Base-by-base conservation (phyloP, 2,888 invertebrate species). In the Apotomis turbidana region DNA sequence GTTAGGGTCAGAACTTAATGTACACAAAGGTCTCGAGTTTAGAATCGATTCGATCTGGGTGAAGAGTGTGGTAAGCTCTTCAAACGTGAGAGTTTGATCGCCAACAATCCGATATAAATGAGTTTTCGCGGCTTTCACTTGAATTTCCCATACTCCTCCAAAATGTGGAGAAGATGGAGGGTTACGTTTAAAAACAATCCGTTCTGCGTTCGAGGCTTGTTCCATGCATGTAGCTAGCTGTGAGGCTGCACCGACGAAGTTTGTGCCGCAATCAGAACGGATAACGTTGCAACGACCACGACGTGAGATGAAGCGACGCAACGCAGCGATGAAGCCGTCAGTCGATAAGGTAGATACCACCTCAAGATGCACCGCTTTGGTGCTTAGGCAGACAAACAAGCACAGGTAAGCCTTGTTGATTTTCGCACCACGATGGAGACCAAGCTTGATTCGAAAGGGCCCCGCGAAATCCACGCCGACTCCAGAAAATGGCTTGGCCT, bases 301-400 rank as follows among this genome's bases (percentile, higher is more conserved):
- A 38, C 72, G 69, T 3, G 61, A 58, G 38, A 74, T 68, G 27
- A 74, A 74, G 3, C 74, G 36, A 51, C 71, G 71, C n/a, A 74
- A 44, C 2, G 74, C 71, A 15, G 71, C 58, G 9, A 71, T 46
- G 57, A 64, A 74, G n/a, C 52, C 68, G 9, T 68, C 68, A 10
- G 68, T 36, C 13, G 71, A 74, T 5, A 74, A 57, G 41, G 63
- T 64, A 60, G 68, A 68, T 0, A 71, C 71, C 0, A 63, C 15
- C 52, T 74, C 74, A 0, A 74, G 54, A 38, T 74, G 74, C 9
- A 74, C 58, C 0, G 63, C 70, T 13, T 70, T 74, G 0, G 67
- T 70, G 1, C 51, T 41, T 3, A 59, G 44, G 5, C 59, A 68
- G 3, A 68, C 68, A 10, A 69, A 61, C 41, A 41, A 41, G 41